These are phyloP conservation scores for Procambarus virginalis DNA, from an alignment of 1,140 invertebrate genomes.

Conservation along the genomic window DNA sequence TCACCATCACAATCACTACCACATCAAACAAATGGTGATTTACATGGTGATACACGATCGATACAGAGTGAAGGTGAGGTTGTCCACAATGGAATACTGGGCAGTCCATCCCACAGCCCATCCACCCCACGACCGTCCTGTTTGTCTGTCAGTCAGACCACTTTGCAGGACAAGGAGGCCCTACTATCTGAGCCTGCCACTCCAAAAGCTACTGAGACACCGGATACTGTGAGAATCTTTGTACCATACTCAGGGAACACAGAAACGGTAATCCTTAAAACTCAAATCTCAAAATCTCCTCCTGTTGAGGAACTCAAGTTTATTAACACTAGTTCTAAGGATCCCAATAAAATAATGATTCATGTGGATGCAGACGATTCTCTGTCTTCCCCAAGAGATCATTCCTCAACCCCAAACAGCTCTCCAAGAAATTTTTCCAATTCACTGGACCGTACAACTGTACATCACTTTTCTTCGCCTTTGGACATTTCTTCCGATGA, in stretches of 20 bases:
- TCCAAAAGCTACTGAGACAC: conserved; percentile 69
- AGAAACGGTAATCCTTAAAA: conserved; percentile 19
- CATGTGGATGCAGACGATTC: conserved; percentile 68
- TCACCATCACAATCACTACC: conserved; percentile 58
- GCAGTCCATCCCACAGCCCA: conserved; percentile 51
- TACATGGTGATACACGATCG: conserved; percentile 40
- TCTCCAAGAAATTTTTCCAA: conserved; percentile 45
- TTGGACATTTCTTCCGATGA: conserved; percentile 33
- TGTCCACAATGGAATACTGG: conserved; percentile 54
- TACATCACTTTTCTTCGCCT: conserved; percentile 24
- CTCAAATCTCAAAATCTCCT: conserved; percentile 20
- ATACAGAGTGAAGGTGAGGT: conserved; percentile 57
- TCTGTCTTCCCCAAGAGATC: conserved; percentile 49
- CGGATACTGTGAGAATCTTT: conserved; percentile 71
- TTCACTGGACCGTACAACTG: background rate
- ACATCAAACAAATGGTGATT: conserved; percentile 54
- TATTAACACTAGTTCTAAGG: conserved; percentile 14
- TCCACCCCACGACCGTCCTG: conserved; percentile 56
- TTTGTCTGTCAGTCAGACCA: conserved; percentile 68
- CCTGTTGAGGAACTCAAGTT: conserved; percentile 20
- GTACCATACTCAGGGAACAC: conserved; percentile 70
- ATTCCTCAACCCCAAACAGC: conserved; percentile 33
- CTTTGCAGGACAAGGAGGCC: conserved; percentile 51
- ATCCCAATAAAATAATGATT: conserved; percentile 71
- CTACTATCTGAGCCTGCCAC: conserved; percentile 67